Base-by-base conservation (phyloP, 2,888 invertebrate genomes). In the Trachelus troglodyta region DNA sequence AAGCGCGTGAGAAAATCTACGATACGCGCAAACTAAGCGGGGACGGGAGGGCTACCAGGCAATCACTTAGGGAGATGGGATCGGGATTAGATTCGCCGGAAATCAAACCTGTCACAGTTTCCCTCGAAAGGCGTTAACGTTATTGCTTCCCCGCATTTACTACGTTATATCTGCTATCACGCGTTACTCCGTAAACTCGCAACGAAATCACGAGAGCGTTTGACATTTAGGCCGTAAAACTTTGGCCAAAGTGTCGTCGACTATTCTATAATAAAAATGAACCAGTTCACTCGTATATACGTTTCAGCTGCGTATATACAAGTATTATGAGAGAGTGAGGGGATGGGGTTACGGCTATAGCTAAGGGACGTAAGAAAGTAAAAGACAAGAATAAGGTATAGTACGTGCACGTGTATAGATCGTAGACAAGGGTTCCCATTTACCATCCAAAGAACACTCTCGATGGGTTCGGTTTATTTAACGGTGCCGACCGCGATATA, bases 401-500 rank as follows among this genome's bases (percentile, higher is more conserved):
- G 56, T 56, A 23, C 31, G 71, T 33, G 71, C 71, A 71, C 30
- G 71, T 34, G 31, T 34, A 71, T 23, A 56, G 56, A 56, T 56
- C 23, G 56, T 56, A 56, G 56, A 56, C 56, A 56, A 56, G 23
- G 23, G 56, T 23, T 6, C 9, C 71, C 71, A 71, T 71, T 71
- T 71, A 31, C 71, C 31, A 71, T 31, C 71, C 12, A 9, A 31
- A 31, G 71, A 71, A 71, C 71, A n/a, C 30, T 71, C 15, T 71
- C 31, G 71, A 71, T 9, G 31, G 71, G 12, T 31, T 31, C 12
- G 31, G 71, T 71, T 34, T 71, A 71, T 71, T 71, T 33, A 71
- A 71, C 71, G 71, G 56, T 23, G 56, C 71, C 31, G 71, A 4
- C 71, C 71, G 71, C 31, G 71, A 71, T 71, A 71, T 71, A 71